These are phyloP conservation scores for Puffinus mauretanicus DNA, from an alignment of 2,113 vertebrate species.

Conservation along the genomic window DNA sequence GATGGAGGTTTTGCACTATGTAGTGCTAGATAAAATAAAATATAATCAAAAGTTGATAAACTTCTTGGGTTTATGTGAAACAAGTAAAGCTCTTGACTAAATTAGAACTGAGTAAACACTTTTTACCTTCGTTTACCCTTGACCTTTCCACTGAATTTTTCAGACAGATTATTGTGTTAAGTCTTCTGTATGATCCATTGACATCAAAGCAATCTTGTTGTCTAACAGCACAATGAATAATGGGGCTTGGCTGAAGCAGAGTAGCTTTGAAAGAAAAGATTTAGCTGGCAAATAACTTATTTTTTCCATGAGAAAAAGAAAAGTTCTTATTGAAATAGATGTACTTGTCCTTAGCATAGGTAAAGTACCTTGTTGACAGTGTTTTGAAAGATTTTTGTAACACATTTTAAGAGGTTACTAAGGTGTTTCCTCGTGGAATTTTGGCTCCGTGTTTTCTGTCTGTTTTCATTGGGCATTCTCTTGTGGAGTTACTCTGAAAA, in stretches of 20 bases:
- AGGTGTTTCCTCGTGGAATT: background rate
- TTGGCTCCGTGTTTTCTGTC: background rate
- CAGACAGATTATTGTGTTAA: background rate
- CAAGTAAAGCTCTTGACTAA: background rate
- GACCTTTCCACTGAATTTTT: background rate
- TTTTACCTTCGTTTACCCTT: background rate
- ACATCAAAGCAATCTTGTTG: background rate
- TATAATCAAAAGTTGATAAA: background rate
- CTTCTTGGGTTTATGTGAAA: background rate
- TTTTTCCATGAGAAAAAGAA: background rate
- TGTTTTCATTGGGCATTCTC: background rate
- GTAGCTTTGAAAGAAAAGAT: background rate
- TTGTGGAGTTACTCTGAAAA: background rate
- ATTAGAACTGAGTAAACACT: background rate
- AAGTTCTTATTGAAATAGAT: background rate
- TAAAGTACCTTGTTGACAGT: background rate
- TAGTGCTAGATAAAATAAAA: background rate
- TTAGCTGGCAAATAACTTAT: background rate
- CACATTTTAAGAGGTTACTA: background rate
- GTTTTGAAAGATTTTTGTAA: background rate
- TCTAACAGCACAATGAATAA: background rate
- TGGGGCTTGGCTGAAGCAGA: background rate
- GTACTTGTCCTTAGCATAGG: background rate
- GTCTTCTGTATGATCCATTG: background rate
- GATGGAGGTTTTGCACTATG: background rate